A percentile compares a stretch with the other conserved stretches of the same genome.
Conservation (phyloP, 2,113 vertebrate genomes). For the Cottus gobio region DNA sequence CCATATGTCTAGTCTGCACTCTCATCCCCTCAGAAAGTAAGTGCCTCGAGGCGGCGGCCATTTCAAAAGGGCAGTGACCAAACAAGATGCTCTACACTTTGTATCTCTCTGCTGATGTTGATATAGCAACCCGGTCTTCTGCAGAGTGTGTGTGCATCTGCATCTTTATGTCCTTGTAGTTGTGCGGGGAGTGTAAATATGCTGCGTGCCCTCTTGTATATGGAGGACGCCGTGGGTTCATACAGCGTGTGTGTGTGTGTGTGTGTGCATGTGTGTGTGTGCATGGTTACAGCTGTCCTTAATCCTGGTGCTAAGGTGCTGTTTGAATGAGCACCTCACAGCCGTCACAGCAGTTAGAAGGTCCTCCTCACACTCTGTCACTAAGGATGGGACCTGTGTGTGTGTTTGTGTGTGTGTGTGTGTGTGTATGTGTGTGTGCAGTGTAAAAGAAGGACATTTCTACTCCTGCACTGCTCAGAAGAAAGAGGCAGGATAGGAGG, state of each 20-base stretch:
- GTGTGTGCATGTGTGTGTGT: neutral
- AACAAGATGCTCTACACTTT: conserved; percentile 56
- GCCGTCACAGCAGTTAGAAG: neutral
- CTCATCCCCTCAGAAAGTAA: conserved; percentile 33
- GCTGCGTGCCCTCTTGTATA: neutral
- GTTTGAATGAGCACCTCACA: conserved; percentile 2
- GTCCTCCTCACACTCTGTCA: neutral
- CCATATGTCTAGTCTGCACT: conserved; percentile 18
- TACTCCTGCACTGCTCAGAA: neutral
- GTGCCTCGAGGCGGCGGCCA: conserved; percentile 1
- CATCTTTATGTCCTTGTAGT: neutral
- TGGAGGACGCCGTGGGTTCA: neutral
- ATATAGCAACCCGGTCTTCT: conserved; percentile 62
- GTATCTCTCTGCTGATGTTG: conserved; percentile 51
- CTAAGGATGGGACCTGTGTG: neutral
- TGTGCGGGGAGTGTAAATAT: neutral
- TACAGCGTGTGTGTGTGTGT: neutral
- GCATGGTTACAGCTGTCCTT: too few relatives aligned
- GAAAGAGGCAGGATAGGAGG: neutral
- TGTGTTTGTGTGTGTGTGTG: conserved; percentile 7
- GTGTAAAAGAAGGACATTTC: neutral
- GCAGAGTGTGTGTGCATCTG: conserved; percentile 17
- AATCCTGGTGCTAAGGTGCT: neutral
- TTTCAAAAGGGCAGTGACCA: conserved; percentile 59
- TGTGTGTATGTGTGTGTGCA: neutral